Conservation (phyloP, 2,797 vertebrate species). For the Natrix natrix region DNA sequence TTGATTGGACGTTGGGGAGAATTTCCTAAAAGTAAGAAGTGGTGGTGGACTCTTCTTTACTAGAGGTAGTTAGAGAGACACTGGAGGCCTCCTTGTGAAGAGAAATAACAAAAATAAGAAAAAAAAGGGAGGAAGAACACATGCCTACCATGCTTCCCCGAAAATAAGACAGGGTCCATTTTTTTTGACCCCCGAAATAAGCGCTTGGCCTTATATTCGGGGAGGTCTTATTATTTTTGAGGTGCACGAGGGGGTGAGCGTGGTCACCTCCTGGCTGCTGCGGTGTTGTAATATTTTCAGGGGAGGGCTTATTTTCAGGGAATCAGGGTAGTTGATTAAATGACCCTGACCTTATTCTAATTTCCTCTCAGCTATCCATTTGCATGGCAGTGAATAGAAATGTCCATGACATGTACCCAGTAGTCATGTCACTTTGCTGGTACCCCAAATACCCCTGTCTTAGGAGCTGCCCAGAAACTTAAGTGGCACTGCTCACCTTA, state of each 20-base stretch:
- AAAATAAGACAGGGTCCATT: too few relatives aligned
- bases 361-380: background rate
- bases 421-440: background rate
- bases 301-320: too few relatives aligned
- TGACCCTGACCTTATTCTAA: background rate
- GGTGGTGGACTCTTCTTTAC: background rate
- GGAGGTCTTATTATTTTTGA: too few relatives aligned
- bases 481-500: constrained; percentile 62
- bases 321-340: background rate
- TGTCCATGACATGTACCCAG: background rate
- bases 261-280: too few relatives aligned
- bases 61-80: background rate
- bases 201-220: too few relatives aligned
- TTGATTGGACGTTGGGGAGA: background rate
- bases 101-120: background rate
- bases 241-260: too few relatives aligned
- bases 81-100: background rate
- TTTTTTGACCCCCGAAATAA: too few relatives aligned
- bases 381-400: background rate
- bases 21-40: background rate
- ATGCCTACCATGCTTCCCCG: too few relatives aligned
- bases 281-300: too few relatives aligned
- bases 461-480: background rate
- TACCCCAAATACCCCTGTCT: background rate
- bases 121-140: background rate